Percentiles rank a stretch among this genome's conserved stretches.
These are phyloP conservation scores for Cettia cetti DNA, from an alignment of 2,113 vertebrate species.

Conservation along the genomic window DNA sequence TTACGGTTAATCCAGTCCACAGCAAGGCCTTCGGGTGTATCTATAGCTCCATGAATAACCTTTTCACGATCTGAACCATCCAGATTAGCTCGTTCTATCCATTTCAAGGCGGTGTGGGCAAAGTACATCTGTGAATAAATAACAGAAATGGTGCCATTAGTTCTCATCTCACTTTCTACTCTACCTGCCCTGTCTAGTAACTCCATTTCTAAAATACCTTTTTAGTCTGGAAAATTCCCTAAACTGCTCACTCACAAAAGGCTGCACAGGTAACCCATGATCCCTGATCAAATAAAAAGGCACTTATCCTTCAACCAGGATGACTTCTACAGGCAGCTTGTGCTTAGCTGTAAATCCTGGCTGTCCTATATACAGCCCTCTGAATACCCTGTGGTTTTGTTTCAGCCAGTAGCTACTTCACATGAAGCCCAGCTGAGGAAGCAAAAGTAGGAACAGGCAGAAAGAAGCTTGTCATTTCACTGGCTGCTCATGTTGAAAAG, in stretches of 20 bases:
- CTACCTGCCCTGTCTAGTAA: background rate
- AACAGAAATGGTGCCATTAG: background rate
- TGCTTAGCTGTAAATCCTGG: constrained; percentile 54
- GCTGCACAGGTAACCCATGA: background rate
- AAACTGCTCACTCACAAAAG: background rate
- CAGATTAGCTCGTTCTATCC: constrained; percentile 83
- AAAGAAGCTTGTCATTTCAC: background rate
- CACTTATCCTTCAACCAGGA: constrained; percentile 20
- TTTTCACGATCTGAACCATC: constrained; percentile 78
- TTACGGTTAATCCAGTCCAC: constrained; percentile 88
- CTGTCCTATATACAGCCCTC: constrained; percentile 31
- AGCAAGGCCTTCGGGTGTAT: constrained; percentile 80
- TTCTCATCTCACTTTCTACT: background rate
- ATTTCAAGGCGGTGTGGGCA: constrained; percentile 78
- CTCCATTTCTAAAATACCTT: background rate
- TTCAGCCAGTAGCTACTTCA: background rate
- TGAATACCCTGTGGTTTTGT: background rate
- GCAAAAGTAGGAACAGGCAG: background rate
- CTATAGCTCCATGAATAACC: constrained; percentile 73
- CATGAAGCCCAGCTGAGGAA: background rate
- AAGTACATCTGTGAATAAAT: constrained; percentile 84
- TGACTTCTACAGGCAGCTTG: constrained; percentile 15
- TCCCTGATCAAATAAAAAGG: background rate
- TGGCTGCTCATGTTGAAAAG: background rate
- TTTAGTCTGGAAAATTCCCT: background rate